phyloP scores from a whole-genome alignment of 2,113 vertebrate species.

The Saguinus midas region DNA sequence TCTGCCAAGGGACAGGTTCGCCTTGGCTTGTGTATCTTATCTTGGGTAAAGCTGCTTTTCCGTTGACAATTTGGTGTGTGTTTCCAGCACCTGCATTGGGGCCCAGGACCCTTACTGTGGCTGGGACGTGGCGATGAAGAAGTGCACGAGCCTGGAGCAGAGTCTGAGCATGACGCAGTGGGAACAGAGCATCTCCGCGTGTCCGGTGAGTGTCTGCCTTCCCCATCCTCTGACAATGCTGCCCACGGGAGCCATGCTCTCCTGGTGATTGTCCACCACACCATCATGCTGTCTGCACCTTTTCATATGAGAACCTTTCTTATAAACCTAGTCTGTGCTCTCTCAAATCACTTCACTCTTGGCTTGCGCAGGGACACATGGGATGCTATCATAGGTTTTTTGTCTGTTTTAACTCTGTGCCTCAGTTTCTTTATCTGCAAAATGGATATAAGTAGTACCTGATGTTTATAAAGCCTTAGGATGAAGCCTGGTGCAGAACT shows the following conservation, averaged over 20 bases:
- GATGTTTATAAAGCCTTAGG: too few species aligned
- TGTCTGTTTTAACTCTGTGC: not conserved
- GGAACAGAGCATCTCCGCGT: slow-evolving; percentile 94
- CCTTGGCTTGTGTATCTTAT: too few species aligned
- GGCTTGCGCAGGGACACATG: not conserved
- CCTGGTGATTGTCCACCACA: not conserved
- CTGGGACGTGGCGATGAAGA: slow-evolving; percentile 95
- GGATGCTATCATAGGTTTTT: not conserved
- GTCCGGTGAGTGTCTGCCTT: slow-evolving; percentile 88
- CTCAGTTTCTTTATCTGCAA: too few species aligned
- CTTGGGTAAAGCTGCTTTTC: not conserved
- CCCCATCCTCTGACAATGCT: accelerated
- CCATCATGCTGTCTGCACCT: accelerated
- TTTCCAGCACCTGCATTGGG: slow-evolving; percentile 91
- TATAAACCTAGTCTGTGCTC: not conserved
- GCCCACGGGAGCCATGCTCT: accelerated
- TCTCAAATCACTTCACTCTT: not conserved
- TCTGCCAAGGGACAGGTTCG: accelerated
- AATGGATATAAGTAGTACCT: too few species aligned
- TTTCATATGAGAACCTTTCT: not conserved
- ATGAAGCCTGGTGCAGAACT: too few species aligned
- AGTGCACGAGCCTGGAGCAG: slow-evolving; percentile 95
- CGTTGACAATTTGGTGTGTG: slow-evolving; percentile 57
- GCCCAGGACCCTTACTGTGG: slow-evolving; percentile 98
- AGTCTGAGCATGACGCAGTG: slow-evolving; percentile 97